Percentiles rank a stretch among this genome's conserved stretches.
Conservation (phyloP, 2,888 invertebrate species). For the Trichacis sp. region DNA sequence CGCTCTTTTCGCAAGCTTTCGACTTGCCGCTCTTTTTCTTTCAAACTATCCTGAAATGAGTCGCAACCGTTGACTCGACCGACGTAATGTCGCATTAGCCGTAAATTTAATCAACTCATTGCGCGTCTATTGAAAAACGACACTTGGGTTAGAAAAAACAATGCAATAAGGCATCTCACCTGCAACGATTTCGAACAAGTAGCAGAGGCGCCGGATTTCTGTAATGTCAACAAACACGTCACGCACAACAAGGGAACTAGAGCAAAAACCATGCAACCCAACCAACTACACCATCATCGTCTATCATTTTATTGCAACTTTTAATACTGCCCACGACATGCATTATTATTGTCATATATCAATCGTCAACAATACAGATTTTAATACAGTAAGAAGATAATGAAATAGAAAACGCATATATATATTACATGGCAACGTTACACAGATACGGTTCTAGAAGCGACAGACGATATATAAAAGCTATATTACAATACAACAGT, state of each 20-base stretch:
- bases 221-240: constrained; percentile 55
- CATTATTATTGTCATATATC: no score
- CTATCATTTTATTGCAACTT: no score
- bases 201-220: constrained; percentile 61
- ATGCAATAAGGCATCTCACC: constrained; percentile 65
- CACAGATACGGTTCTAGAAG: no score
- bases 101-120: no score
- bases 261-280: constrained; percentile 47
- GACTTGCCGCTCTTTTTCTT: constrained; percentile 95
- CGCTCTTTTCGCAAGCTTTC: constrained; percentile 92
- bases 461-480: no score
- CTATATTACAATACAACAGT: no score
- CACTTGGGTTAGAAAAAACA: neutral
- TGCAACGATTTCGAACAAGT: constrained; percentile 56
- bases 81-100: no score
- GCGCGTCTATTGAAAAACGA: neutral
- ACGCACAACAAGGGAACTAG: constrained; percentile 46
- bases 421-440: no score
- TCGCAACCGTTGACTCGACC: no score
- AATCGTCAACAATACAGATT: no score
- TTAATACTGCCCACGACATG: no score
- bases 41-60: constrained; percentile 91
- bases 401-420: no score
- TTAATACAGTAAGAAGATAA: neutral
- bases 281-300: neutral